These are phyloP conservation scores for Cassiopea xamachana DNA, from an alignment of 30 jellyfish, hydroid and myxozoan genomes.

Conservation along the genomic window DNA sequence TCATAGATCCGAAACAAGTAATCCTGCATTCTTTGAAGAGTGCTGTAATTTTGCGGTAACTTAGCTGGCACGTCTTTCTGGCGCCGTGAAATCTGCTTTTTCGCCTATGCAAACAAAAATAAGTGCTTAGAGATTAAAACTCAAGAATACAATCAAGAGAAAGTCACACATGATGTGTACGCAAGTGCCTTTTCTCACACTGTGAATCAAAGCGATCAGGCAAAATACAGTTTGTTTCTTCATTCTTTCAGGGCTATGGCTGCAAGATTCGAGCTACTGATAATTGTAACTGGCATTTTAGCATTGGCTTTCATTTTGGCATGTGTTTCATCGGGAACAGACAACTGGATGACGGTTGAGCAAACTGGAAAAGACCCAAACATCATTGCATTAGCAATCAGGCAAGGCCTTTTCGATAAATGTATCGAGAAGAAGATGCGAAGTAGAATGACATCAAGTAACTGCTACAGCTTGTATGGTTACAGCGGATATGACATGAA, in stretches of 20 bases:
- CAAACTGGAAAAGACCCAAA: slow-evolving; percentile 40
- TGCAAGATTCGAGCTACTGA: slow-evolving; percentile 60
- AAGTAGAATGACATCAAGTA: slow-evolving; percentile 9
- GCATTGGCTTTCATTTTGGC: slow-evolving; percentile 64
- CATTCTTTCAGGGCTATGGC: no score
- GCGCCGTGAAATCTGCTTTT: neutral
- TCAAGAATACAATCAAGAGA: no score
- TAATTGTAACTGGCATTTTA: slow-evolving; percentile 28
- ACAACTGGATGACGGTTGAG: slow-evolving; percentile 37
- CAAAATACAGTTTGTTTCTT: no score
- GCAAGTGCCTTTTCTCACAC: no score
- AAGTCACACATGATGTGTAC: no score
- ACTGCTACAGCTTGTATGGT: slow-evolving; percentile 46
- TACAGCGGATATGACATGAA: slow-evolving; percentile 14
- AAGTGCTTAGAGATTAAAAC: neutral
- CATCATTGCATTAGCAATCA: slow-evolving; percentile 4
- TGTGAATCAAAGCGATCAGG: no score
- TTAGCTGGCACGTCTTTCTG: neutral
- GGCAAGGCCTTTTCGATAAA: slow-evolving; percentile 43
- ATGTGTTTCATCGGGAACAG: slow-evolving; percentile 63
- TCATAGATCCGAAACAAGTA: no score
- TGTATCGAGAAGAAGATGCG: slow-evolving; percentile 25
- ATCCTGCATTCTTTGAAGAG: no score
- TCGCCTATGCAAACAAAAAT: neutral
- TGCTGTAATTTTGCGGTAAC: no score